Base-by-base conservation (phyloP, 2,113 vertebrate genomes). In the Malurus cyaneus region DNA sequence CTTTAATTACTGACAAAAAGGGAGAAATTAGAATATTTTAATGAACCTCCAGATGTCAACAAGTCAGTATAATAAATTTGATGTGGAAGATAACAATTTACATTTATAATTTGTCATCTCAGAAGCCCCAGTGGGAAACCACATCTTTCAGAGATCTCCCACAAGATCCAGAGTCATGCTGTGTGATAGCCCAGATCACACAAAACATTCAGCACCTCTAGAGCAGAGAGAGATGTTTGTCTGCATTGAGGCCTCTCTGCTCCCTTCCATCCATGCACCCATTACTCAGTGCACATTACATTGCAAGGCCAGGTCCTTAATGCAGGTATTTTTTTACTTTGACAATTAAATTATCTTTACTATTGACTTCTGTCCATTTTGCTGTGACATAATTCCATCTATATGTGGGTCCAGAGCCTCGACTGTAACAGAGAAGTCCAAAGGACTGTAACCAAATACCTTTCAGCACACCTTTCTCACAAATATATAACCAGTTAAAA, bases 1-100 rank as follows among this genome's bases (percentile, higher is more conserved):
- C 62, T 93, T 93, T 79, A 88, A 86, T 88, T 88, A 76, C 62
- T 32, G 73, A 74, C 49, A 80, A 88, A 79, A 90, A 49, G 54
- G 41, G 24, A 72, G 66, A 88, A 88, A 88, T 64, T 19, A n/a
- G n/a, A 79, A 44, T 90, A 56, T 65, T 90, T 83, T 86, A 80
- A 79, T 72, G 73, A 77, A 76, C 47, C 17, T 53, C 44, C n/a
- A 36, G 46, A 59, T 90, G 62, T 47, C 24, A 6, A 34, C 41
- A 92, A 78, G 60, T 50, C 4, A 4, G 10, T 14, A 20, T 73
- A 84, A 89, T 54, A 78, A 84, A 74, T 11, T 62, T 47, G 39
- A 62, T 65, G 18, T 18, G n/a, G 71, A 80, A 80, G 26, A 54
- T 26, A 88, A 64, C 20, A 52, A 66, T 64, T 82, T 54, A 12